Percentiles rank a stretch among this genome's conserved stretches.
Conservation (phyloP, 1,140 invertebrate genomes). For the Antheraea mylitta region DNA sequence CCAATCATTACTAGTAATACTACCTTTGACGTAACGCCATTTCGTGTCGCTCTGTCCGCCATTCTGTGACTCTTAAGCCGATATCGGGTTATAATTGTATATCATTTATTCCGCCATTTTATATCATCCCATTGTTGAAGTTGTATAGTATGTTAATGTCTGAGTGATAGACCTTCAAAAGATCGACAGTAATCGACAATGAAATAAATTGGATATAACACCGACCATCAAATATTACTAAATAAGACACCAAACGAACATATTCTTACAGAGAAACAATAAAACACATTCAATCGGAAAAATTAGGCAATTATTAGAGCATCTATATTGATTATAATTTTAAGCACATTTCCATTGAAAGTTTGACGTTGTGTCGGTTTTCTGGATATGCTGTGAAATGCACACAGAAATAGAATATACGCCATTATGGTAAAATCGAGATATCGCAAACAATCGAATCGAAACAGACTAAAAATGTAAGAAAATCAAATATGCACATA, state of each 20-base stretch:
- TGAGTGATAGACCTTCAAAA: slow-evolving; percentile 60
- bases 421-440: slow-evolving; percentile 4
- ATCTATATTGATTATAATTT: not conserved
- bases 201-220: slow-evolving; percentile 31
- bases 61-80: not conserved
- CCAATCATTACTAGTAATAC: slow-evolving; percentile 1
- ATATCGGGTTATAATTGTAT: slow-evolving; percentile 1
- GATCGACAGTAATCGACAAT: slow-evolving; percentile 52
- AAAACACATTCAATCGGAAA: not conserved
- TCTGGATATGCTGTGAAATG: slow-evolving; percentile 14
- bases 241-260: not conserved
- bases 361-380: not conserved
- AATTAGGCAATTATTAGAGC: not conserved
- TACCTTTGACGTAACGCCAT: slow-evolving; percentile 9
- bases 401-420: slow-evolving; percentile 1
- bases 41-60: slow-evolving; percentile 2
- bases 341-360: not conserved
- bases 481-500: slow-evolving; percentile 19
- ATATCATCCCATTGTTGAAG: not conserved
- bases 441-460: not conserved
- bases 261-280: not conserved
- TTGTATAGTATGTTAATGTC: slow-evolving; percentile 11
- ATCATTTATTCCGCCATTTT: not conserved
- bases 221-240: not conserved
- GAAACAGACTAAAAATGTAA: slow-evolving; percentile 19